Base-by-base conservation (phyloP, 2,888 invertebrate species). In the Aphelenchoides bicaudatus region DNA sequence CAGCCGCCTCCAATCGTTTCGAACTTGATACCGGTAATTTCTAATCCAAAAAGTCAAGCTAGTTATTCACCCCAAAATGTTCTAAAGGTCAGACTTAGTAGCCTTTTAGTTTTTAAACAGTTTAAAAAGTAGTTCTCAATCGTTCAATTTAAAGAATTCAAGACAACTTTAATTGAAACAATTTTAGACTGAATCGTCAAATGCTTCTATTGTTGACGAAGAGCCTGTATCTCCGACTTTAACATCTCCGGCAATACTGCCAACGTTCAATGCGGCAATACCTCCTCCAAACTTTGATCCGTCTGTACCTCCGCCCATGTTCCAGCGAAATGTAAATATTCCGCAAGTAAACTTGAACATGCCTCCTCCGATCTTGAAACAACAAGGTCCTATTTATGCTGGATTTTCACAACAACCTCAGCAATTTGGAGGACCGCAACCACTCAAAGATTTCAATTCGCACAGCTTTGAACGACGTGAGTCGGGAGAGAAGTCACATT, bases 1-100 rank as follows among this genome's bases (percentile, higher is more conserved):
- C 62, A 56, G 39, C 65, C 65, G 19, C 62, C 61, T 3, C 43
- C 60, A 16, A 38, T 63, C 5, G 48, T 65, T 25, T 47, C 62
- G 4, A 61, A 61, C 5, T 54, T 61, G 23, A 54, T 61, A 13
- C 46, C 25, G 21, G 63, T 19, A 10, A 43, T 21, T n/a, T 43
- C 43, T 10, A 43, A 6, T 6, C 43, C 23, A 10, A 19, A 43
- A 43, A 34, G 13, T 34, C 34, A 34, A 34, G 34, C 13, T 34
- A 34, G 16, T 34, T 16, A 34, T 34, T 34, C 34, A 13, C 34
- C 2, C 38, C 19, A 16, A 34, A 34, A 34, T 34, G 16, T 16
- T 34, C 16, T 34, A 34, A 34, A 13, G 34, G 10, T 13, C 16
- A 34, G 13, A 16, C 16, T 34, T 13, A 13, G 34, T 34, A 34